Evolutionary conservation across 2,113 vertebrate genomes (phyloP), one percentile per base, ranked within the genome.

Genomic region (Lethenteron reissneri): DNA sequence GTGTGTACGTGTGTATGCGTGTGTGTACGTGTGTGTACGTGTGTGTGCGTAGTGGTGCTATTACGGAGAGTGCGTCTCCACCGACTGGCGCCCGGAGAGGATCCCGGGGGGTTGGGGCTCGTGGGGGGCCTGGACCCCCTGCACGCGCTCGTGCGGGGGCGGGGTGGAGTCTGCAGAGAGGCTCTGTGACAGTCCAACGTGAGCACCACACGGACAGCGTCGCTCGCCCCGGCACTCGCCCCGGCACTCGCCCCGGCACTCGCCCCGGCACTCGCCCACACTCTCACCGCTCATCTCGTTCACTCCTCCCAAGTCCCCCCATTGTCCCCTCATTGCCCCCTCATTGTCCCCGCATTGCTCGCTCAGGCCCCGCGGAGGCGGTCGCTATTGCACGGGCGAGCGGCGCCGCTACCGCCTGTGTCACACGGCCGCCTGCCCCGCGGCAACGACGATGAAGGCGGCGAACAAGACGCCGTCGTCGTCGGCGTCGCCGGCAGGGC

Each of bases 331-430:
- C 41, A 41, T 41, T 41, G 41, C 1, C 41, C 41, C 3, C 6
- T 41, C 41, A 41, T 41, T 41, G 41, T 41, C 41, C 41, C 41
- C 41, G 1, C 41, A 41, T 70, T 76, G 71, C 58, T 57, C 72
- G 74, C 72, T 7, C 73, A 99, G 94, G 75, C 94, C 94, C 8
- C 89, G 89, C 70, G 97, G 89, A 73, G 91, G 92, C 62, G 92
- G 94, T 8, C 92, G 85, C 74, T 99, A 96, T 71, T 99, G 94
- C 78, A 97, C 89, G 0, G 92, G 94, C 57, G 89, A 99, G 74
- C 84, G 92, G 62, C 97, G 87, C 62, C 88, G 88, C 11, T 95
- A 95, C 73, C 86, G 87, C 10, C 76, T 92, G 12, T 99, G 94
- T 75, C 92, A 89, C 72, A 82, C 86, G 1, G 85, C 81, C 57